A percentile compares a stretch with the other conserved stretches of the same genome.
These are phyloP conservation scores for Astyanax mexicanus DNA, from an alignment of 2,797 vertebrate species.

Conservation along the genomic window DNA sequence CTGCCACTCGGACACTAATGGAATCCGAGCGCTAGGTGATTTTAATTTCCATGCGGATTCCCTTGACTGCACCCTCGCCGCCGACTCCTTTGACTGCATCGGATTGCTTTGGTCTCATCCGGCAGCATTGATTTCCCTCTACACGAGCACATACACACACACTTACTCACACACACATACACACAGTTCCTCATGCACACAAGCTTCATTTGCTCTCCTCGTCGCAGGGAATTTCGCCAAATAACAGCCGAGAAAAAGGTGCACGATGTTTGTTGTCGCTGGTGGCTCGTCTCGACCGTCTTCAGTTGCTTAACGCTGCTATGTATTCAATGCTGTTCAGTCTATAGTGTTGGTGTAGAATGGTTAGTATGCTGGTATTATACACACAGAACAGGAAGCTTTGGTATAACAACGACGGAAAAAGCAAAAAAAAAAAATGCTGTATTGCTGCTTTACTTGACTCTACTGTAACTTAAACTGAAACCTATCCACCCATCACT, in stretches of 20 bases:
- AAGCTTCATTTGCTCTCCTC: conserved; percentile 54
- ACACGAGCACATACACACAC: conserved; percentile 30
- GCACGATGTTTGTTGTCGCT: conserved; percentile 45
- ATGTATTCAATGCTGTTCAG: too few species aligned
- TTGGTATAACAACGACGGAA: too few species aligned
- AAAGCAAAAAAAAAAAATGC: not conserved
- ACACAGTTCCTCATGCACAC: conserved; percentile 18
- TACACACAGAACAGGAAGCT: not conserved
- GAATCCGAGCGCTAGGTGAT: conserved; percentile 82
- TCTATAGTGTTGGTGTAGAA: not conserved
- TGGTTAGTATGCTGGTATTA: not conserved
- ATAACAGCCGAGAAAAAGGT: not conserved
- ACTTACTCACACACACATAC: too few species aligned
- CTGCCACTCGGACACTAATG: conserved; percentile 77
- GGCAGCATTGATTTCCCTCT: conserved; percentile 75
- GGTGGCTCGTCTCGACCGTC: not conserved
- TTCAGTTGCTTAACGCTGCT: not conserved
- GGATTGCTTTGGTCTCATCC: conserved; percentile 84
- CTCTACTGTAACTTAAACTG: not conserved
- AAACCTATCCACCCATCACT: too few species aligned
- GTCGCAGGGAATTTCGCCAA: conserved; percentile 51
- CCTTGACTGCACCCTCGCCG: conserved; percentile 79
- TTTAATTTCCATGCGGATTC: conserved; percentile 85
- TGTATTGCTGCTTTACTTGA: too few species aligned
- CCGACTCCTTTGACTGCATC: conserved; percentile 79